Conservation (phyloP, 2,888 invertebrate species). For the Tetragonisca angustula region DNA sequence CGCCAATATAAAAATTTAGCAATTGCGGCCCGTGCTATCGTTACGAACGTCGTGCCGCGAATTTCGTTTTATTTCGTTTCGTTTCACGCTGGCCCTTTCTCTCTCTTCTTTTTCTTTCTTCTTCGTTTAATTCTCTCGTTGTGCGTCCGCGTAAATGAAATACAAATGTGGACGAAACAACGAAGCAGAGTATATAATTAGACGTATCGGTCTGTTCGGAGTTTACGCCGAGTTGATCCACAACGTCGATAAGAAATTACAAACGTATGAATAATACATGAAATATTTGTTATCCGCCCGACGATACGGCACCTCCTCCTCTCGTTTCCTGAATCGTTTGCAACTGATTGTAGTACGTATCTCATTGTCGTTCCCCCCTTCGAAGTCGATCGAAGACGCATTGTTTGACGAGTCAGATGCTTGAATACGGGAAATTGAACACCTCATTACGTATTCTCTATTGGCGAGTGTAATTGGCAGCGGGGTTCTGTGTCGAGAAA, state of each 20-base stretch:
- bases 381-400: background rate
- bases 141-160: no score
- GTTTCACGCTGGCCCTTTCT: no score
- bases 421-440: background rate
- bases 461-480: background rate
- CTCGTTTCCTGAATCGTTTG: background rate
- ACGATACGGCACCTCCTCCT: background rate
- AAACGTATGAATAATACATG: background rate
- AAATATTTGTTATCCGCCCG: background rate
- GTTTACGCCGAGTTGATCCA: conserved; percentile 15
- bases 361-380: background rate
- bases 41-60: conserved; percentile 43
- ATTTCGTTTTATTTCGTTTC: no score
- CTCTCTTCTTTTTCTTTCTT: no score
- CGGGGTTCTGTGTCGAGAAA: background rate
- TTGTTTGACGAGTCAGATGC: background rate
- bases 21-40: background rate
- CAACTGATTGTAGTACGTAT: background rate
- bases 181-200: conserved; percentile 44
- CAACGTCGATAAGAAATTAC: background rate
- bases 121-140: no score
- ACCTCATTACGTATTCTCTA: background rate
- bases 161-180: conserved; percentile 54
- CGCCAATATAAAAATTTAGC: conserved; percentile 59
- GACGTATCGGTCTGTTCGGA: background rate